These are phyloP conservation scores for Quadroppia sp. DNA, from an alignment of 2,888 invertebrate genomes.

Conservation along the genomic window DNA sequence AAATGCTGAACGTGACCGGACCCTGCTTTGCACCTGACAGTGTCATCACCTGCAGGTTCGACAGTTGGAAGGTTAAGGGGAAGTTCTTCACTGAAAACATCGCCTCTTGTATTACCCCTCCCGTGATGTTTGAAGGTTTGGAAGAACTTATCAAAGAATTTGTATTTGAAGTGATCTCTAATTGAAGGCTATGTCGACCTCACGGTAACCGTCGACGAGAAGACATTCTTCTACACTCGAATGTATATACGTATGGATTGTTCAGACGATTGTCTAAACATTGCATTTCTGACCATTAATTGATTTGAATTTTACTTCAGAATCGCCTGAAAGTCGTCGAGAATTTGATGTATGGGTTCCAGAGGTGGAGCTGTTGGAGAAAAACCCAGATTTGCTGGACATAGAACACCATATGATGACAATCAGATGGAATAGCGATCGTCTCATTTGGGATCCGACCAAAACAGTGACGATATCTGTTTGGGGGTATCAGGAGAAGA, in stretches of 20 bases:
- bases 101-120: conserved; percentile 84
- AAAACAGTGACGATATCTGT: conserved; percentile 75
- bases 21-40: conserved; percentile 77
- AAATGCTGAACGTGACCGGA: conserved; percentile 91
- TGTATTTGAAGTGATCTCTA: background rate
- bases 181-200: conserved; percentile 71
- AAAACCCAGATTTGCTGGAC: conserved; percentile 66
- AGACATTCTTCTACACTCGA: conserved; percentile 79
- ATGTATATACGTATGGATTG: conserved; percentile 75
- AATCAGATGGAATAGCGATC: conserved; percentile 77
- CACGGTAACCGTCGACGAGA: conserved; percentile 75
- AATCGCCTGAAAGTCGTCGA: conserved; percentile 80
- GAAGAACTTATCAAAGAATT: background rate
- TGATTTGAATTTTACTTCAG: conserved; percentile 55
- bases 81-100: conserved; percentile 62
- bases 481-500: conserved; percentile 69
- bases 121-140: conserved; percentile 69
- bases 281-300: background rate
- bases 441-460: conserved; percentile 70
- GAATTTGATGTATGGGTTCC: conserved; percentile 68
- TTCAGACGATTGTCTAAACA: background rate
- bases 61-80: conserved; percentile 49
- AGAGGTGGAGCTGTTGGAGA: conserved; percentile 66
- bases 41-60: conserved; percentile 62
- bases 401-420: conserved; percentile 68